phyloP scores from a whole-genome alignment of 2,797 vertebrate genomes.

The Tarsius wallacei region DNA sequence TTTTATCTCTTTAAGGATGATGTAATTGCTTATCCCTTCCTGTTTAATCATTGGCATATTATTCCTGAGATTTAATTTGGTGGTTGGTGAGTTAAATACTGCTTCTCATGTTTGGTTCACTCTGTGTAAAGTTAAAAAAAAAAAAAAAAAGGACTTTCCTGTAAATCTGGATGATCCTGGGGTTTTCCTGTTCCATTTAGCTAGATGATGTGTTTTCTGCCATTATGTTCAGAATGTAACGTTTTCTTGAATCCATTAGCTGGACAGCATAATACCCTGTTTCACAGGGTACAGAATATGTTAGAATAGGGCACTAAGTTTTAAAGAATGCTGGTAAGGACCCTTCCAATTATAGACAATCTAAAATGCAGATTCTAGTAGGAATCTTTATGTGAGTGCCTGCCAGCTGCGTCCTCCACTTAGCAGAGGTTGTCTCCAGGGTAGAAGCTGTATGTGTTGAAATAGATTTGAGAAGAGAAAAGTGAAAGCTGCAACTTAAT shows the following conservation, averaged over 20 bases:
- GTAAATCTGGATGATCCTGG: constrained; percentile 21
- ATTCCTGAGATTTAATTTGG: neutral
- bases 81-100: constrained; percentile 29
- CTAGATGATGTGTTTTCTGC: neutral
- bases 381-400: constrained; percentile 7
- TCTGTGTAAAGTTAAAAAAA: neutral
- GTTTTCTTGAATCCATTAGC: constrained; percentile 51
- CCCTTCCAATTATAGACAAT: constrained; percentile 4
- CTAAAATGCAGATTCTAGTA: constrained; percentile 53
- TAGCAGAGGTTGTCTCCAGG: neutral
- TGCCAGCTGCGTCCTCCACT: constrained; percentile 36
- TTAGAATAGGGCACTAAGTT: constrained; percentile 55
- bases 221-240: constrained; percentile 6
- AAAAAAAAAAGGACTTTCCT: constrained; percentile 32
- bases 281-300: neutral
- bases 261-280: neutral
- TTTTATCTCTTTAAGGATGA: neutral
- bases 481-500: constrained; percentile 27
- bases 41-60: neutral
- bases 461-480: constrained; percentile 39
- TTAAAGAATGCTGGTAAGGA: constrained; percentile 45
- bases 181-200: constrained; percentile 26
- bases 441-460: neutral
- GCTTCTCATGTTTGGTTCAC: neutral
- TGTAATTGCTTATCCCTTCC: neutral